Evolutionary conservation across 2,888 invertebrate genomes (phyloP), one percentile per base, ranked within the genome.

Genomic region (Agriopis marginaria): DNA sequence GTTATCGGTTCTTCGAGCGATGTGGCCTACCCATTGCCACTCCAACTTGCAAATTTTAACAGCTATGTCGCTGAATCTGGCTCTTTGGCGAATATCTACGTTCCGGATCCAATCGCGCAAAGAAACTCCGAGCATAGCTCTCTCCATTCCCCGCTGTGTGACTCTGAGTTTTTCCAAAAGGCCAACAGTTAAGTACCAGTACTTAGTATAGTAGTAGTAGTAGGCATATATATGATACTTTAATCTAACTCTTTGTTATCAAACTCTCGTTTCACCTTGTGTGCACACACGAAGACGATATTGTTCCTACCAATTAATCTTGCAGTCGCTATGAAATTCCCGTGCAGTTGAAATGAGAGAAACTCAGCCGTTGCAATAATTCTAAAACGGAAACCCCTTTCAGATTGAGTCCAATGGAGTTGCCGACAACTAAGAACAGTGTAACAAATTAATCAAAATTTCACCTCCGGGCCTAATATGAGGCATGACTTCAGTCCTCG

Each of bases 391-490:
- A 75, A 79, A 75, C 66, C 84, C 88, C 84, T 87, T 91, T 89
- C 87, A 89, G 73, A 75, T 89, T 32, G 32, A 92, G 85, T 90
- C 85, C 75, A 75, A 77, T 75, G 80, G 81, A 86, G 82, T 83
- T 83, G 85, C 79, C 84, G 84, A 86, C 87, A 86, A 85, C 88
- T 82, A 85, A 84, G 92, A 90, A 89, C 88, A 86, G 81, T 86
- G 87, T 92, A 90, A 93, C 89, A 84, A 90, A 94, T 94, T 92
- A 93, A 94, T 94, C 93, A 93, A 89, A 90, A 90, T 92, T 93
- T 93, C 91, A 92, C 91, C 91, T 91, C 89, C 80, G 82, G 87
- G 88, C 88, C 87, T 90, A 92, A 92, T 91, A 91, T 90, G 91
- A 92, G 89, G 85, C 89, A 86, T 85, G 92, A 89, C 91, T 92